These are phyloP conservation scores for Spodoptera exigua DNA, from an alignment of 2,888 invertebrate species.

Conservation along the genomic window DNA sequence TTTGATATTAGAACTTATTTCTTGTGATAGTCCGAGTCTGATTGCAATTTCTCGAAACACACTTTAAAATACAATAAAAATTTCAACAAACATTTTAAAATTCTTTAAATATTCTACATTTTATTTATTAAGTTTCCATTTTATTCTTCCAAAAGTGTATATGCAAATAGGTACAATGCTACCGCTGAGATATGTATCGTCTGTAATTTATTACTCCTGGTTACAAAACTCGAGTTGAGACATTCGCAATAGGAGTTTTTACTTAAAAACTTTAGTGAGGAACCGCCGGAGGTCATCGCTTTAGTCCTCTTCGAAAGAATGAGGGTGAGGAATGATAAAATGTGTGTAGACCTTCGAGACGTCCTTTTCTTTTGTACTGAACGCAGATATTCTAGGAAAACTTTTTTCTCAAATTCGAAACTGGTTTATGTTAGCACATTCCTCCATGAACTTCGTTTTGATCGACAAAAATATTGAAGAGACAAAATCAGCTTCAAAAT, in stretches of 20 bases:
- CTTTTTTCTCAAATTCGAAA: too few relatives aligned
- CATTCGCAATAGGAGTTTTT: slow-evolving; percentile 7
- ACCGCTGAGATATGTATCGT: background rate
- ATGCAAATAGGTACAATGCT: slow-evolving; percentile 2
- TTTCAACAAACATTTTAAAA: too few relatives aligned
- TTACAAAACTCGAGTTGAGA: slow-evolving; percentile 9
- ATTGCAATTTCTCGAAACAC: too few relatives aligned
- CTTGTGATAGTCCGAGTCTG: too few relatives aligned
- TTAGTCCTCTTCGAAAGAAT: slow-evolving; percentile 10
- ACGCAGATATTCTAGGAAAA: background rate
- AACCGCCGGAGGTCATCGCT: slow-evolving; percentile 15
- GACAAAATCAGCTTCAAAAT: too few relatives aligned
- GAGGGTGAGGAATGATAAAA: slow-evolving; percentile 11
- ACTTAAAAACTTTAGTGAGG: slow-evolving; percentile 23
- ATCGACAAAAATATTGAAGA: too few relatives aligned
- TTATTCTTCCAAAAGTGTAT: background rate
- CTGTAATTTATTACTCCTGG: background rate
- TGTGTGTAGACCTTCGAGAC: slow-evolving; percentile 4
- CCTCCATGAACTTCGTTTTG: too few relatives aligned
- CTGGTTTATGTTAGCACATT: too few relatives aligned
- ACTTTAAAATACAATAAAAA: too few relatives aligned
- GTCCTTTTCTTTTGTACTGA: slow-evolving; percentile 16
- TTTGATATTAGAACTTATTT: too few relatives aligned
- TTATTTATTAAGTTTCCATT: too few relatives aligned
- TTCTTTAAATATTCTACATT: too few relatives aligned